phyloP scores from a whole-genome alignment of 2,113 vertebrate genomes.

The Regulus satrapa region DNA sequence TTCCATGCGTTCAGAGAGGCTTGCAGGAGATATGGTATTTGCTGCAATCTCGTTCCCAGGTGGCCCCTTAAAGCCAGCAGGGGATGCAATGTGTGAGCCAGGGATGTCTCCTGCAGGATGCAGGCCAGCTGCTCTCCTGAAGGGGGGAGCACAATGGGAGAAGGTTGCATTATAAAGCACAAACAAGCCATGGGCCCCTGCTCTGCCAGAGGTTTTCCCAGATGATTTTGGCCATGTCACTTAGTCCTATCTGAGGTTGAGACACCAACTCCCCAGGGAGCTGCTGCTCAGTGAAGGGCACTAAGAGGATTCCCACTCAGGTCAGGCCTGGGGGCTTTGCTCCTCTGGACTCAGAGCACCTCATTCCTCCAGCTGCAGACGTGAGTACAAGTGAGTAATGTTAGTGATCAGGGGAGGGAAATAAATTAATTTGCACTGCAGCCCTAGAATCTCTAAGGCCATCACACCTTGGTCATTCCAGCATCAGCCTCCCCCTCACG shows the following conservation, averaged over 20 bases:
- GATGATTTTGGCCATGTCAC: background rate
- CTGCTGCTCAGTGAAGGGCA: accelerated
- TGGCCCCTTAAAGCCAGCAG: background rate
- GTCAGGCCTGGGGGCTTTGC: background rate
- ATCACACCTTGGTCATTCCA: background rate
- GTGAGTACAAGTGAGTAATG: background rate
- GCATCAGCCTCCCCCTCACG: background rate
- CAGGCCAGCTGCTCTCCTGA: background rate
- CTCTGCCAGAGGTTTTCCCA: background rate
- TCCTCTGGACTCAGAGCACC: background rate
- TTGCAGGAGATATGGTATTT: background rate
- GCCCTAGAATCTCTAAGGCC: background rate
- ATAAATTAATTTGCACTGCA: background rate
- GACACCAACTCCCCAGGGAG: accelerated
- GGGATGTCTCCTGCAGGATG: background rate
- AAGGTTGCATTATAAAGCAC: background rate
- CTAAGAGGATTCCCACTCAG: background rate
- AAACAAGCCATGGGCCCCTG: background rate
- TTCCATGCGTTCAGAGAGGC: background rate
- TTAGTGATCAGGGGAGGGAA: background rate
- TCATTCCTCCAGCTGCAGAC: background rate
- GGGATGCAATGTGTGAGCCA: background rate
- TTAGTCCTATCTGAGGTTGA: background rate
- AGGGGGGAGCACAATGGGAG: background rate
- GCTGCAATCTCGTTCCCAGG: background rate